Evolutionary conservation across 1,140 invertebrate genomes (phyloP).

Genomic region (Drosophila fuyamai): DNA sequence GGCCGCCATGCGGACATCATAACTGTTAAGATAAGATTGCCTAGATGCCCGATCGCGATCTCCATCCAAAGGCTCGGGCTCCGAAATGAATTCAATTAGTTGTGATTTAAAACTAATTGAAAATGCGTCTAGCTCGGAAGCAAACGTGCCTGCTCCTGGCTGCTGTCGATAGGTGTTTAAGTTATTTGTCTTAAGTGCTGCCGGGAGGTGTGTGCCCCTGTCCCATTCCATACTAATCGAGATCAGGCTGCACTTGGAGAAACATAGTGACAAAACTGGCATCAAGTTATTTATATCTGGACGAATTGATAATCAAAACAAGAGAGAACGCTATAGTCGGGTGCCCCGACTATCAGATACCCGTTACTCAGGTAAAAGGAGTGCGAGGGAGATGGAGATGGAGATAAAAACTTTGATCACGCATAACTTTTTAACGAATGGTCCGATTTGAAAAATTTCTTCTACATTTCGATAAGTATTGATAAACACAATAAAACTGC

Average conservation of each 20-base stretch:
- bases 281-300: too few species aligned
- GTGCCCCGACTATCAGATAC: too few species aligned
- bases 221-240: conserved; percentile 27
- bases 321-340: too few species aligned
- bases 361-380: too few species aligned
- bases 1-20: conserved; percentile 54
- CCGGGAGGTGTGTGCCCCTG: conserved; percentile 57
- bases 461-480: too few species aligned
- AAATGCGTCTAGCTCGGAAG: conserved; percentile 64
- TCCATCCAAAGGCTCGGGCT: conserved; percentile 2
- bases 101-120: conserved; percentile 82
- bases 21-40: conserved; percentile 81
- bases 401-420: too few species aligned
- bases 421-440: too few species aligned
- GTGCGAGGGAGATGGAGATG: too few species aligned
- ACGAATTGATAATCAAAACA: too few species aligned
- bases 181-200: conserved; percentile 81
- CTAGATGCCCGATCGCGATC: conserved; percentile 43
- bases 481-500: too few species aligned
- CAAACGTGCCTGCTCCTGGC: conserved; percentile 16
- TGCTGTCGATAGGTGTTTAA: conserved; percentile 76
- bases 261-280: background rate
- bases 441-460: too few species aligned
- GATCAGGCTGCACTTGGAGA: conserved; percentile 27
- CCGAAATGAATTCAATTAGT: conserved; percentile 77